These are phyloP conservation scores for Pristionchus arcanus DNA, from an alignment of 2,888 invertebrate genomes.

Conservation along the genomic window DNA sequence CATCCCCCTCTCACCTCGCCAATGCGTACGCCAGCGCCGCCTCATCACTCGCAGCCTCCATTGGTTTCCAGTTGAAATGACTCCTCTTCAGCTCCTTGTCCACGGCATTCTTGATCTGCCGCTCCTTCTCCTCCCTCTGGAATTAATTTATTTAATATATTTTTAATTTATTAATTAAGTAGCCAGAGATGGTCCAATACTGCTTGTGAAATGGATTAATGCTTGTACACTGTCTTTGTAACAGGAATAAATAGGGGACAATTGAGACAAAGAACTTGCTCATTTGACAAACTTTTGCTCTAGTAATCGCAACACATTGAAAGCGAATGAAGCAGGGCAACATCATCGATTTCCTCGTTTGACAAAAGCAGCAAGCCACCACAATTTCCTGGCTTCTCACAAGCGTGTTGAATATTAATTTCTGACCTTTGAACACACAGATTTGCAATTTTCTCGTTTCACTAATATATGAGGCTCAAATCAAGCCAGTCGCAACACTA, in stretches of 20 bases:
- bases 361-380: no score
- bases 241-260: no score
- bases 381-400: no score
- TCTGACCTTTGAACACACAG: no score
- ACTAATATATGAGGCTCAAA: not conserved
- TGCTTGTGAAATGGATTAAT: not conserved
- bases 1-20: conserved; percentile 59
- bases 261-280: no score
- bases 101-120: conserved; percentile 67
- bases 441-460: no score
- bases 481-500: not conserved
- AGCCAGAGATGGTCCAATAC: not conserved
- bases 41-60: conserved; percentile 70
- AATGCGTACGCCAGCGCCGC: conserved; percentile 71
- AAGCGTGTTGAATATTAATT: no score
- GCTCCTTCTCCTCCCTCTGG: conserved; percentile 66
- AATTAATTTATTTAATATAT: not conserved
- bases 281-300: no score
- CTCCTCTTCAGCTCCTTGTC: conserved; percentile 70
- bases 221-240: no score
- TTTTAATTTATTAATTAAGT: not conserved
- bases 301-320: no score
- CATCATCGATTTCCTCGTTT: no score
- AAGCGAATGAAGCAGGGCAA: no score
- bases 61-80: conserved; percentile 75